phyloP scores from a whole-genome alignment of 2,113 vertebrate species.

The Podarcis muralis region DNA sequence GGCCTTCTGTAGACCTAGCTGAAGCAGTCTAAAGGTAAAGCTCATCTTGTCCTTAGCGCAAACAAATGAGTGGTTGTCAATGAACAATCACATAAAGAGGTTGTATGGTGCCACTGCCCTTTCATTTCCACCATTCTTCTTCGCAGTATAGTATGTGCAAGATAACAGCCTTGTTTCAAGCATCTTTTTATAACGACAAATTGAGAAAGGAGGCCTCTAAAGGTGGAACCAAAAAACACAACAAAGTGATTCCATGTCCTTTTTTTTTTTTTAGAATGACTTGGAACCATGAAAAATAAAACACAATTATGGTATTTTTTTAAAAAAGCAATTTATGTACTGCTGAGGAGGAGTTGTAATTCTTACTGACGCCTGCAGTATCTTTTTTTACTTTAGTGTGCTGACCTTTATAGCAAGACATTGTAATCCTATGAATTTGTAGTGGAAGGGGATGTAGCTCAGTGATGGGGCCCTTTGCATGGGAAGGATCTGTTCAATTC shows the following conservation, averaged over 20 bases:
- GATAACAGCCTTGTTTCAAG: not conserved
- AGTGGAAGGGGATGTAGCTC: not conserved
- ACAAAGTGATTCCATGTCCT: no score
- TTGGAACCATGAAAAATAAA: not conserved
- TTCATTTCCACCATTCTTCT: no score
- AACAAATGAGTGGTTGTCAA: not conserved
- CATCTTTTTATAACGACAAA: not conserved
- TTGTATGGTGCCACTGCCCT: not conserved
- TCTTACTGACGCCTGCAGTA: not conserved
- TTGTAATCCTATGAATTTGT: not conserved
- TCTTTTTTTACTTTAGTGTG: not conserved
- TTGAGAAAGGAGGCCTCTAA: not conserved
- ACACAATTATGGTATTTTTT: not conserved
- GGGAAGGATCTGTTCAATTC: no score
- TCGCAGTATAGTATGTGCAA: not conserved
- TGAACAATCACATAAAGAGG: not conserved
- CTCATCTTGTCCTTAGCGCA: not conserved
- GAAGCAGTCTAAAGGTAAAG: not conserved
- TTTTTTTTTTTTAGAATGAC: no score
- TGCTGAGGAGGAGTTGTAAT: not conserved
- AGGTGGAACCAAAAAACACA: no score
- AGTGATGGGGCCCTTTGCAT: no score
- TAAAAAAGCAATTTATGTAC: not conserved
- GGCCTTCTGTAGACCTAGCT: not conserved
- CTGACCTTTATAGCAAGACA: not conserved